Conservation (phyloP, 2,113 vertebrate species). For the Centropus bengalensis region DNA sequence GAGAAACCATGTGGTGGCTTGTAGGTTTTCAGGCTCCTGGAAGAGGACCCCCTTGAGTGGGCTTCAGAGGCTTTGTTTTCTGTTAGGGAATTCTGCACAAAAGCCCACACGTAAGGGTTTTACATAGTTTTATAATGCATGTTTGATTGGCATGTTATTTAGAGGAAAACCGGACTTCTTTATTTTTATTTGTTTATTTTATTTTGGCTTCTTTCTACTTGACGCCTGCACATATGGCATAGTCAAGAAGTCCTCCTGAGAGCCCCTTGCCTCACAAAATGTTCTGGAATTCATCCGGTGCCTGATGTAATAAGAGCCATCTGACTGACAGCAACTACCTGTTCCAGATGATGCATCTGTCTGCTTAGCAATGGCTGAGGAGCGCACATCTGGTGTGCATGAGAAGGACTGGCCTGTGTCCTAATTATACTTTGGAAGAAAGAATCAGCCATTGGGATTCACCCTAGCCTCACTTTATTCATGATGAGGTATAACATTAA, state of each 20-base stretch:
- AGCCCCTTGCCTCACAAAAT: background rate
- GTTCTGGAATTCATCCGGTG: background rate
- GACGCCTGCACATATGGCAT: background rate
- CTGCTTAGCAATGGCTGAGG: background rate
- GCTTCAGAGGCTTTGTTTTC: background rate
- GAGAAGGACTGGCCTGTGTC: background rate
- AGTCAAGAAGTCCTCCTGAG: background rate
- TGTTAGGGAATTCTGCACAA: background rate
- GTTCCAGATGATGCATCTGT: conserved; percentile 29
- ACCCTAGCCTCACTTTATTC: background rate
- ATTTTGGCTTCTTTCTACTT: background rate
- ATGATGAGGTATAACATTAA: conserved; percentile 13
- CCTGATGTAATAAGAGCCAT: background rate
- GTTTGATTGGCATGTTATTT: background rate
- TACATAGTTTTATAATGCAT: background rate
- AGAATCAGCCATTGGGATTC: conserved; percentile 36
- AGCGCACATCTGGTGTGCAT: conserved; percentile 3
- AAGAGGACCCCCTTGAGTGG: background rate
- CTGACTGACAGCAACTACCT: background rate
- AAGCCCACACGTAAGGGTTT: background rate
- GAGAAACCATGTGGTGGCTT: background rate
- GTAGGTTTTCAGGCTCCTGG: background rate
- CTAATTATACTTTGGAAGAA: conserved; percentile 7
- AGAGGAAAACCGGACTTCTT: background rate
- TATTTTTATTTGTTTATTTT: background rate